Base-by-base conservation (phyloP, 1,140 invertebrate species). In the Bombus waltoni region DNA sequence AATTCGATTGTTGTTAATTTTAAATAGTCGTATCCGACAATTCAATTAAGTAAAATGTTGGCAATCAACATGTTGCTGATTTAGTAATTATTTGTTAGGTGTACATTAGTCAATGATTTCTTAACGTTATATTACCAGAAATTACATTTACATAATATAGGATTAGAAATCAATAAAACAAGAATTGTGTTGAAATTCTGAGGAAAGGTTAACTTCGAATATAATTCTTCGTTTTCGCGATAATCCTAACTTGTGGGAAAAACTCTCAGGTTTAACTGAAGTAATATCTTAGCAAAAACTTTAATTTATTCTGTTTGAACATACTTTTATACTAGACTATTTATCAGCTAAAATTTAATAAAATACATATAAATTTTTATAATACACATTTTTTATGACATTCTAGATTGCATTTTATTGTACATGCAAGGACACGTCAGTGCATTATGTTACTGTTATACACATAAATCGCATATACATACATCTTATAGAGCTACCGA, bases 251-350 rank as follows among this genome's bases (percentile, higher is more conserved):
- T 38, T 74, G 28, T 40, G 22, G 42, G n/a, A 71, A 71, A 71
- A 84, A 84, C 82, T 84, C 82, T 79, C 75, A 84, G 82, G 82
- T 84, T 79, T 57, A 79, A 71, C 40, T 25, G 40, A 75, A 85
- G 71, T 32, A 32, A 32, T 32, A 35, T 38, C 42, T 66, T 32
- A 32, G n/a, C 28, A 25, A 59, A 28, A 70, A 47, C 25, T 57
- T 71, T 53, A 38, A 15, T 84, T 42, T 71, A 35, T 9, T 22
- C 25, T 71, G 15, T 72, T 32, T 9, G 44, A 57, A 57, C 47
- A 53, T 57, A 57, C 18, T 35, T 74, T 74, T 53, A 44, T n/a
- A 18, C 18, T 53, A 18, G 42, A 11, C 42, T 32, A 81, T 8
- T 25, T 38, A 40, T 73, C 25, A 72, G 32, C 57, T 71, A 73